Percentiles rank a stretch among this genome's conserved stretches.
Conservation (phyloP, 2,797 vertebrate species). For the Gallinago nigripennis region DNA sequence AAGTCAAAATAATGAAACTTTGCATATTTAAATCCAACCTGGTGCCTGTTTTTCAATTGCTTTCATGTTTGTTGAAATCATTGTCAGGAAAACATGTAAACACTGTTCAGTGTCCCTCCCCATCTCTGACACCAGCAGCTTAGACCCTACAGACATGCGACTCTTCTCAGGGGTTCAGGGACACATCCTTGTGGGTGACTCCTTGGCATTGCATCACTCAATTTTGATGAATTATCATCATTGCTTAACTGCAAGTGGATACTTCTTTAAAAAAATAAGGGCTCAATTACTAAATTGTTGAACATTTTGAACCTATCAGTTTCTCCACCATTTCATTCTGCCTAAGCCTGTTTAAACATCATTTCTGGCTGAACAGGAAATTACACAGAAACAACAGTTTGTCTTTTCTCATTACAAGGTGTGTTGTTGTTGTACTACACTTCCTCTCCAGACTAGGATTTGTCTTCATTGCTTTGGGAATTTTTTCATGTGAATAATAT, state of each 20-base stretch:
- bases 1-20: neutral
- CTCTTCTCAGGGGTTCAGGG: neutral
- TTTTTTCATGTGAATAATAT: neutral
- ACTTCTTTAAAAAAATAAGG: neutral
- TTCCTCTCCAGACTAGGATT: neutral
- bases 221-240: neutral
- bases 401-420: neutral
- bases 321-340: neutral
- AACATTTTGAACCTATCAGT: constrained; percentile 1
- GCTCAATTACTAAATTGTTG: neutral
- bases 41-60: neutral
- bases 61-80: neutral
- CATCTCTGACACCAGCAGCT: neutral
- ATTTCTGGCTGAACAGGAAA: neutral
- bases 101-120: neutral
- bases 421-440: neutral
- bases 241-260: neutral
- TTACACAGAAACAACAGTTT: neutral
- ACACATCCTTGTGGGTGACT: neutral
- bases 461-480: neutral
- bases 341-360: neutral
- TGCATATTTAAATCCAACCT: neutral
- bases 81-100: neutral
- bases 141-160: rapidly evolving
- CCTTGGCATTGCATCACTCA: neutral